Conservation (phyloP, 2,888 invertebrate species). For the Oasisia sp. region DNA sequence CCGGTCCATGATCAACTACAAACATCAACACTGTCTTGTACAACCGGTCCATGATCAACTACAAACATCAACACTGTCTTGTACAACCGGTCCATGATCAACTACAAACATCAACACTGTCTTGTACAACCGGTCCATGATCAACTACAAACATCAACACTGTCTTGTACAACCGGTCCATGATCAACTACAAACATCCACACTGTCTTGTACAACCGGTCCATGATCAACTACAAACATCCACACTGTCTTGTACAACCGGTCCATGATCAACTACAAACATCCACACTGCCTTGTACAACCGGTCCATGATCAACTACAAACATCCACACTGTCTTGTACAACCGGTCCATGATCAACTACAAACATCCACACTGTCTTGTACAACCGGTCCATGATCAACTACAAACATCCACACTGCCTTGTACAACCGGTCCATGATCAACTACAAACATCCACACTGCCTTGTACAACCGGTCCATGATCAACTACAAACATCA, state of each 20-base stretch:
- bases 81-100: constrained; percentile 96
- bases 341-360: constrained; percentile 96
- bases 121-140: too few species aligned
- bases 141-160: too few species aligned
- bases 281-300: not conserved
- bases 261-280: constrained; percentile 89
- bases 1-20: constrained; percentile 92
- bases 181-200: constrained; percentile 77
- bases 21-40: not conserved
- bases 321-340: constrained; percentile 95
- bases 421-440: constrained; percentile 96
- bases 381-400: too few species aligned
- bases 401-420: constrained; percentile 93
- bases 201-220: not conserved
- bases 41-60: too few species aligned
- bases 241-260: constrained; percentile 95
- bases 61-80: constrained; percentile 96
- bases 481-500: too few species aligned
- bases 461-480: too few species aligned
- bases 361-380: constrained; percentile 61
- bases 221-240: too few species aligned
- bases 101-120: constrained; percentile 68
- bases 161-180: constrained; percentile 97
- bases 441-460: constrained; percentile 76
- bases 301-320: too few species aligned